Percentiles rank a stretch among this genome's conserved stretches.
Conservation (phyloP, 1,140 invertebrate species). For the Pachyrhynchus sulphureomaculatus region DNA sequence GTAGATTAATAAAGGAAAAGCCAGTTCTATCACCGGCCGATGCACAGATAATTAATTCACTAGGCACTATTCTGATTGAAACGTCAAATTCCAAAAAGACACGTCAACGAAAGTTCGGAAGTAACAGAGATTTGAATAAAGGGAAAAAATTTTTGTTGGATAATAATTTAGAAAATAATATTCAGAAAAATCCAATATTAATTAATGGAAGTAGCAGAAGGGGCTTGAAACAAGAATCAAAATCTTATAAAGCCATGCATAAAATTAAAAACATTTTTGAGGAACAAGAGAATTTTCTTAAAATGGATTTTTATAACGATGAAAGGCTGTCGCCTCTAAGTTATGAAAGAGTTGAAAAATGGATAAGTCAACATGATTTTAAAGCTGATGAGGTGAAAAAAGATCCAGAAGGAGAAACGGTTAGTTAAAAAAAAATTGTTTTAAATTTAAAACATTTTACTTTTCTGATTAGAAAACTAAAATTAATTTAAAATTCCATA, state of each 20-base stretch:
- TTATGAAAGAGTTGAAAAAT: constrained; percentile 41
- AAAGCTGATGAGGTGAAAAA: constrained; percentile 19
- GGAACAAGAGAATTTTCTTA: not conserved
- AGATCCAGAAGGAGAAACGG: constrained; percentile 14
- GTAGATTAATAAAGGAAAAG: not conserved
- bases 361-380: constrained; percentile 45
- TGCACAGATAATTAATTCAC: constrained; percentile 12
- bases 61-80: not conserved
- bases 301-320: constrained; percentile 16
- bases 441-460: too few relatives aligned
- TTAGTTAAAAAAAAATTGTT: too few relatives aligned
- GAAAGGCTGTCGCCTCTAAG: constrained; percentile 25
- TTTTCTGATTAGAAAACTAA: too few relatives aligned
- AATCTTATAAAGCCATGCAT: not conserved
- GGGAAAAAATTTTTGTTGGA: constrained; percentile 12
- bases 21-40: not conserved
- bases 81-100: constrained; percentile 10
- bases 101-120: constrained; percentile 7
- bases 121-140: not conserved
- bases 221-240: not conserved
- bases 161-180: not conserved
- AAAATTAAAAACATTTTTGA: constrained; percentile 11
- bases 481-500: too few relatives aligned
- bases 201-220: not conserved
- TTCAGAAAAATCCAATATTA: not conserved